Base-by-base conservation (phyloP, 1,140 invertebrate species). In the Macrobrachium nipponense region DNA sequence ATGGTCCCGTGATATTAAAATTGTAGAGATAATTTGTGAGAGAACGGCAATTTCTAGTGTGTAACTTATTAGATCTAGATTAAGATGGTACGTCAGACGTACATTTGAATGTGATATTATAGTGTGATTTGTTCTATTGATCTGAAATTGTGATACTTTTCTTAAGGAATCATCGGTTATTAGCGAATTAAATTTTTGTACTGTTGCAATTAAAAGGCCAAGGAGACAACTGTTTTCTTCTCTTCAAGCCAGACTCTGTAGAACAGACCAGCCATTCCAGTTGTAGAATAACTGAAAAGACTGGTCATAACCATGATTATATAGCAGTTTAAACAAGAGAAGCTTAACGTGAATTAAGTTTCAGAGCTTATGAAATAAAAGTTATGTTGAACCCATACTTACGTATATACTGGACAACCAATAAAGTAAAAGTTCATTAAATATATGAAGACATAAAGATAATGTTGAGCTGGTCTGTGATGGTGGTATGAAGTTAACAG, bases 71-170 rank as follows among this genome's bases (percentile, higher is more conserved):
- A 70, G 23, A 70, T 51, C 44, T 72, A 81, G 51, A 72, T 66
- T 59, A 81, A 72, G 59, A 81, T 23, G 59, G 68, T 27, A 59
- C 59, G 70, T 75, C 66, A 60, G 75, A 72, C 60, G 80, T 73
- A 82, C 80, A 72, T 75, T 59, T 78, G 43, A 78, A 85, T 85
- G 83, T 85, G 83, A 85, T 85, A 85, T 79, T 85, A 78, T 60
- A 59, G 83, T 79, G 83, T 79, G 83, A 79, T 79, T 79, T 80
- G 70, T 73, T 75, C 66, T 51, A 79, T 72, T 86, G 84, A 86
- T 86, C 84, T 83, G 77, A 85, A 76, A 86, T 86, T 86, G 84
- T 86, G 84, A 86, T 86, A 86, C 77, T 80, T 86, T 86, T 86
- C 62, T 80, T 86, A 86, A 86, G 84, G 77, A 86, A 62, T 59